These are phyloP conservation scores for Chirona hameri DNA, from an alignment of 2,888 invertebrate genomes.

Conservation along the genomic window DNA sequence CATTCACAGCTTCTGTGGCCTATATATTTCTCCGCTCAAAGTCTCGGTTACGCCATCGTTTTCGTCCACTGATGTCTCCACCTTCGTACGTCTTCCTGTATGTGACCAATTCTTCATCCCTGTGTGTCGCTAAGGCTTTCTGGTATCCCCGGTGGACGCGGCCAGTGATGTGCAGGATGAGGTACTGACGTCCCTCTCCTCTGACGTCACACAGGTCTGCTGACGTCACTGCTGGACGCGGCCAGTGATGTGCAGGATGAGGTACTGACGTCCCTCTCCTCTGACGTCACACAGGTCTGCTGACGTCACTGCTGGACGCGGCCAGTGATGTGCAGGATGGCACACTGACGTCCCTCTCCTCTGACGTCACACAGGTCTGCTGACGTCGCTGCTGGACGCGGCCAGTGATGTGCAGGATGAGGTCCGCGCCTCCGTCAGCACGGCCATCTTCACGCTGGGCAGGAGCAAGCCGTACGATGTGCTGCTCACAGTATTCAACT, in stretches of 20 bases:
- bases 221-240: no score
- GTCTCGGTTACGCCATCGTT: no score
- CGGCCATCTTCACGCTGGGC: slow-evolving; percentile 68
- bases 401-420: slow-evolving; percentile 65
- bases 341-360: slow-evolving; percentile 39
- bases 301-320: slow-evolving; percentile 56
- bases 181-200: no score
- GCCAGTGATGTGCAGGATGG: slow-evolving; percentile 66
- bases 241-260: slow-evolving; percentile 66
- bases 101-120: no score
- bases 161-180: slow-evolving; percentile 66
- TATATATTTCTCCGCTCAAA: no score
- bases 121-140: no score
- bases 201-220: no score
- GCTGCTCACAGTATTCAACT: slow-evolving; percentile 64
- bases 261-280: no score
- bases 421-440: slow-evolving; percentile 66
- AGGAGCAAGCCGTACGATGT: slow-evolving; percentile 69
- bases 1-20: no score
- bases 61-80: no score
- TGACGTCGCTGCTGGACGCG: slow-evolving; percentile 56
- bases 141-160: no score
- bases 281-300: background rate
- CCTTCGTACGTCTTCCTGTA: no score
- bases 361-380: background rate